phyloP scores from a whole-genome alignment of 2,888 invertebrate genomes.

The Tipula confusa region DNA sequence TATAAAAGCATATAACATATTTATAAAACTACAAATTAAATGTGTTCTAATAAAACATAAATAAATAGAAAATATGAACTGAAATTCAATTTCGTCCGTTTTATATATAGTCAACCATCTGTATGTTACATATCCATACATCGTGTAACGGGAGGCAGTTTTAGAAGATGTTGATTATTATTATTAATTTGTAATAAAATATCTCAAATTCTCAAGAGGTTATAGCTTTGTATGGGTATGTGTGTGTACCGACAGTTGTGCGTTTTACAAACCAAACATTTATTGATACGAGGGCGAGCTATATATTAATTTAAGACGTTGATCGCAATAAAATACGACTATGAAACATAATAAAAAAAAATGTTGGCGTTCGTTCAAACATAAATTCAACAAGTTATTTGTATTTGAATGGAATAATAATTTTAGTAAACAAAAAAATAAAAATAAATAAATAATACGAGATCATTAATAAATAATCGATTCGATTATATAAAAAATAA shows the following conservation, averaged over 20 bases:
- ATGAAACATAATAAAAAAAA: neutral
- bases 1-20: neutral
- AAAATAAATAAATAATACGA: neutral
- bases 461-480: neutral
- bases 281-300: neutral
- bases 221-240: no score
- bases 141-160: neutral
- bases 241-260: neutral
- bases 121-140: no score
- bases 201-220: neutral
- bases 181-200: neutral
- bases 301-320: neutral
- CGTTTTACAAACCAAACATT: neutral
- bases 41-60: neutral
- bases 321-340: neutral
- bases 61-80: neutral
- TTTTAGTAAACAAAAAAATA: no score
- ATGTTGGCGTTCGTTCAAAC: neutral
- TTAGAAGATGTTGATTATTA: neutral
- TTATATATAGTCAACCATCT: neutral
- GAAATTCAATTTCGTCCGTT: neutral
- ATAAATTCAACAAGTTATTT: conserved; percentile 14
- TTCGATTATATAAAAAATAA: neutral
- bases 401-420: neutral
- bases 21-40: conserved; percentile 12